Evolutionary conservation across 37 sponge, comb jelly and placozoan genomes (phyloP), one percentile per base, ranked within the genome.

Genomic region (Haliclona indistincta): DNA sequence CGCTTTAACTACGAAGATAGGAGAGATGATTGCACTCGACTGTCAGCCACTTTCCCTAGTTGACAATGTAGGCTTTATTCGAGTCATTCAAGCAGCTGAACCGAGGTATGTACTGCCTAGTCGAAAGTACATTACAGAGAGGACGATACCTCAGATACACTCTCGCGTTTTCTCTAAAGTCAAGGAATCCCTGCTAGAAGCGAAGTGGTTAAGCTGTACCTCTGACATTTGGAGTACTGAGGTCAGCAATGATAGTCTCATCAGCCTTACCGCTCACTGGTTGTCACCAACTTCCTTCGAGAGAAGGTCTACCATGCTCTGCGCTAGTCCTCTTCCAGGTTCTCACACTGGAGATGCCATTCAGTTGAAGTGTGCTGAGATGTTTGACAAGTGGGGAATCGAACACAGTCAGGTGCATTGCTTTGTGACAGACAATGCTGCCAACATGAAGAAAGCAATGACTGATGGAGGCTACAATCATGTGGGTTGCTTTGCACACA

Each of bases 401-500:
- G 13, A 66, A 19, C 61, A 75, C 4, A 40, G 20, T 19, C 17
- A 71, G 10, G 64, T 67, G 33, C 80, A 79, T 23, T 39, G 49
- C n/a, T 38, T 79, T 4, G 3, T 78, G 32, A 15, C 58, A 19
- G 80, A 79, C 35, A 79, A 82, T 73, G 83, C 74, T 32, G 53
- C 74, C 33, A 82, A 73, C 62, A 82, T 82, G 74, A 66, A 20
- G 55, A 72, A 64, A 45, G 83, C 74, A 26, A 73, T 73, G 74
- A 60, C 13, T 40, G 68, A 73, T 49, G 73, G 74, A 22, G 40
- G 30, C 30, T 35, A 40, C 19, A 29, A 45, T 38, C n/a, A 35
- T 44, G 25, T 73, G 30, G 67, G 83, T 32, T 73, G 83, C 38
- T 73, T 82, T 82, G 74, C 74, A 64, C 83, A 82, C 55, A 74